Evolutionary conservation across 1,140 invertebrate species (phyloP).

Genomic region (Oryctes rhinoceros): DNA sequence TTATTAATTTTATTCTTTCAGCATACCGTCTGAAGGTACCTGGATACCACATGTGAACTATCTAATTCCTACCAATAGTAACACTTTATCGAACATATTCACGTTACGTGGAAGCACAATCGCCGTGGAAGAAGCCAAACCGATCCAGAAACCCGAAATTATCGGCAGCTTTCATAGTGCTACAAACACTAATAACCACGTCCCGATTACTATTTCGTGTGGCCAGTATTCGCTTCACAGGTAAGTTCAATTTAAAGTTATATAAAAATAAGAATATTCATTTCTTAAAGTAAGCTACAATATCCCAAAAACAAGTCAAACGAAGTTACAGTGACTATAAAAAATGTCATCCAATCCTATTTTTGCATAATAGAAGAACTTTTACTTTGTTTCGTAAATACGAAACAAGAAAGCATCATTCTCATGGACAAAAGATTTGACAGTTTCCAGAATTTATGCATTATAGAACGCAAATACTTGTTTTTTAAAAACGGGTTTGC

Average conservation of each 20-base stretch:
- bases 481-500: too few species aligned
- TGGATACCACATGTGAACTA: not conserved
- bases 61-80: not conserved
- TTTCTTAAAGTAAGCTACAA: too few species aligned
- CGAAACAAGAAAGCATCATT: too few species aligned
- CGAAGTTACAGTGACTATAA: too few species aligned
- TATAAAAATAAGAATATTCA: not conserved
- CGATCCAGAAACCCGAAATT: not conserved
- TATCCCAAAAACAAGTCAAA: too few species aligned
- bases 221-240: not conserved
- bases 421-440: too few species aligned
- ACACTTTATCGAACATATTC: not conserved
- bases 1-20: not conserved
- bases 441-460: too few species aligned
- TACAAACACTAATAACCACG: not conserved
- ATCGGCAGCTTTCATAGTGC: slow-evolving; percentile 9
- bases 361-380: too few species aligned
- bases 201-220: not conserved
- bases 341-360: too few species aligned
- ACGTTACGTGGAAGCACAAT: not conserved
- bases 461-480: too few species aligned
- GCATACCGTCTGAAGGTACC: not conserved
- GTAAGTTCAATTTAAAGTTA: not conserved
- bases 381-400: too few species aligned
- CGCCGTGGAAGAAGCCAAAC: not conserved